Base-by-base conservation (phyloP, 2,113 vertebrate genomes). In the Myanophis thanlyinensis region DNA sequence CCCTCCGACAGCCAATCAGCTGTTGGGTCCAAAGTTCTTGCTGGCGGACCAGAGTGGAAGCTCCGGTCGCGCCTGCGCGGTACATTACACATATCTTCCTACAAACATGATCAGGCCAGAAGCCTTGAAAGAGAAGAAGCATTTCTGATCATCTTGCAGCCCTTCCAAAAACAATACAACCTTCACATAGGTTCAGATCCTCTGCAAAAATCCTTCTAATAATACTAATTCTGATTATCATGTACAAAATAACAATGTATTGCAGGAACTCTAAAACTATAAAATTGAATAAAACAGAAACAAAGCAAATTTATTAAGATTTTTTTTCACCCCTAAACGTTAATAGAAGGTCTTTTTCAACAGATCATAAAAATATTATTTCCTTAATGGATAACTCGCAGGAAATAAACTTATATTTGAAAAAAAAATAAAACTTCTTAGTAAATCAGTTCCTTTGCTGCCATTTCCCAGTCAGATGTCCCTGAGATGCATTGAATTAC, bases 211-310 rank as follows among this genome's bases (percentile, higher is more conserved):
- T 67, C 62, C 80, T 80, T 90, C 62, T 12, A 90, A 12, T 22
- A 84, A 90, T 40, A 90, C 93, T 93, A 59, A 59, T 59, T 95
- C 91, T 91, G 89, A 87, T 80, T 89, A 67, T 93, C 51, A 94
- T 94, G 85, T 27, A 47, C 84, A 48, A 48, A 44, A 85, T 85
- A 30, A 49, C 27, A 27, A 49, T 47, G 46, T 87, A 51, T 51
- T 11, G 62, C 11, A 94, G 93, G 93, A 90, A 88, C 94, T 30
- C 96, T 96, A 86, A 86, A 27, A 49, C 49, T 86, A 49, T 48
- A 22, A 49, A 86, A 86, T 18, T 30, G 25, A 86, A 49, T 86
- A 12, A 27, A 49, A 30, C 47, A 49, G 85, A 48, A 47, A 86
- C 47, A 49, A 67, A 67, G n/a, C n/a, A 35, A n/a, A 67, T 13